phyloP scores from a whole-genome alignment of 2,113 vertebrate species.

The Lichenostomus cassidix region DNA sequence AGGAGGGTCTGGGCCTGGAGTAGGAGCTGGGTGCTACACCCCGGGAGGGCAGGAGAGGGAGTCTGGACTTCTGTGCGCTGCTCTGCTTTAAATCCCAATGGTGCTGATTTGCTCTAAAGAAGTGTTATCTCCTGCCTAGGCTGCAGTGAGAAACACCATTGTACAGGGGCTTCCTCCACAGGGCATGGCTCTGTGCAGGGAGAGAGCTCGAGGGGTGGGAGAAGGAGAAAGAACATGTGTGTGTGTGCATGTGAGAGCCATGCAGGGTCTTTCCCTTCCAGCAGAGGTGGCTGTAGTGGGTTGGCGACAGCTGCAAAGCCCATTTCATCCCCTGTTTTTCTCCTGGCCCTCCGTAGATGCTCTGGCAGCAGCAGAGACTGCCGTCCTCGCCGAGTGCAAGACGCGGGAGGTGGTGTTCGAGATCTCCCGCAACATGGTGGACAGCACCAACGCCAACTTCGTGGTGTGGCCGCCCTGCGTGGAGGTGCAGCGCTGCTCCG shows the following conservation, averaged over 20 bases:
- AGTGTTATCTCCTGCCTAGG: not conserved
- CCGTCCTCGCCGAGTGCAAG: conserved; percentile 87
- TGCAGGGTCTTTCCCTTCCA: not conserved
- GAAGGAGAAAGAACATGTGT: not conserved
- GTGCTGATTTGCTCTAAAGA: not conserved
- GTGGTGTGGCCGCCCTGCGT: conserved; percentile 91
- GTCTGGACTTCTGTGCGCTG: not conserved
- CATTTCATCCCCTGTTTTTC: not conserved
- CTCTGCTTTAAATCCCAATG: not conserved
- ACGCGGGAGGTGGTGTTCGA: conserved; percentile 89
- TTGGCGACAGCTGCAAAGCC: not conserved
- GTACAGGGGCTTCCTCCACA: not conserved
- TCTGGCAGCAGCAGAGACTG: conserved; percentile 76
- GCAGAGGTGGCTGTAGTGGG: not conserved
- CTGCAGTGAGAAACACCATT: not conserved
- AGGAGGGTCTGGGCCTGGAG: not conserved
- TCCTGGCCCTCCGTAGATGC: not conserved
- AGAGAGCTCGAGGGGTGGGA: not conserved
- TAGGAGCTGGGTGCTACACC: not conserved
- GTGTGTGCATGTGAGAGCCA: not conserved
- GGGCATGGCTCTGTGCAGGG: not conserved
- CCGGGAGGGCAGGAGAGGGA: not conserved
- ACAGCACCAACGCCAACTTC: conserved; percentile 90
- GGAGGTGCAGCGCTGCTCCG: conserved; percentile 94
- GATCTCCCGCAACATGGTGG: conserved; percentile 87